Conservation (phyloP, 1,140 invertebrate species). For the Euura saliciscinereae region DNA sequence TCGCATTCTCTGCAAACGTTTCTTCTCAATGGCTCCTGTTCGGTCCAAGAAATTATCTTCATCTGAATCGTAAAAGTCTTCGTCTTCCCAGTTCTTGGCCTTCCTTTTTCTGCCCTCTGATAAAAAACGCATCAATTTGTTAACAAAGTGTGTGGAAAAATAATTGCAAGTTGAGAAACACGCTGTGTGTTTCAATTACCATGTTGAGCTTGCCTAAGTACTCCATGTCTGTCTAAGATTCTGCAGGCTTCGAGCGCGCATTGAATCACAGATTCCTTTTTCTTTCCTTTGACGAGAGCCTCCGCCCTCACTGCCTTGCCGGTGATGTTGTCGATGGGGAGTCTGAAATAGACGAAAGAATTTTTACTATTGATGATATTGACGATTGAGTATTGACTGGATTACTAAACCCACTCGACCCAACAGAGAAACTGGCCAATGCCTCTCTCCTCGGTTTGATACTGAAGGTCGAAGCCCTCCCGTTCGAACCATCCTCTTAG, state of each 20-base stretch:
- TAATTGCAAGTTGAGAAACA: background rate
- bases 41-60: slow-evolving; percentile 96
- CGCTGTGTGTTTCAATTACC: slow-evolving; percentile 54
- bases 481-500: slow-evolving; percentile 93
- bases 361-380: background rate
- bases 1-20: slow-evolving; percentile 80
- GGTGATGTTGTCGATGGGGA: slow-evolving; percentile 81
- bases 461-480: slow-evolving; percentile 87
- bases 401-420: slow-evolving; percentile 62
- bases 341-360: slow-evolving; percentile 48
- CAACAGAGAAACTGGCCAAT: slow-evolving; percentile 77
- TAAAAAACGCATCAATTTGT: slow-evolving; percentile 20
- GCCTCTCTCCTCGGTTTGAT: slow-evolving; percentile 83
- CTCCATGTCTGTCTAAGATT: slow-evolving; percentile 83
- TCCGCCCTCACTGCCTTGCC: slow-evolving; percentile 82
- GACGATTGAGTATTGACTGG: slow-evolving; percentile 38
- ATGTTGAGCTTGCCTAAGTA: slow-evolving; percentile 79
- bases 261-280: slow-evolving; percentile 92
- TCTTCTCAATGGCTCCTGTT: slow-evolving; percentile 91
- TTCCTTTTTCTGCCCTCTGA: slow-evolving; percentile 73
- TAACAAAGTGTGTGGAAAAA: background rate
- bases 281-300: slow-evolving; percentile 87
- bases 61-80: slow-evolving; percentile 96
- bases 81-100: slow-evolving; percentile 80
- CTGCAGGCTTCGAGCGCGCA: slow-evolving; percentile 95